Evolutionary conservation across 2,888 invertebrate species (phyloP), one percentile per base, ranked within the genome.

Genomic region (Biston betularia): DNA sequence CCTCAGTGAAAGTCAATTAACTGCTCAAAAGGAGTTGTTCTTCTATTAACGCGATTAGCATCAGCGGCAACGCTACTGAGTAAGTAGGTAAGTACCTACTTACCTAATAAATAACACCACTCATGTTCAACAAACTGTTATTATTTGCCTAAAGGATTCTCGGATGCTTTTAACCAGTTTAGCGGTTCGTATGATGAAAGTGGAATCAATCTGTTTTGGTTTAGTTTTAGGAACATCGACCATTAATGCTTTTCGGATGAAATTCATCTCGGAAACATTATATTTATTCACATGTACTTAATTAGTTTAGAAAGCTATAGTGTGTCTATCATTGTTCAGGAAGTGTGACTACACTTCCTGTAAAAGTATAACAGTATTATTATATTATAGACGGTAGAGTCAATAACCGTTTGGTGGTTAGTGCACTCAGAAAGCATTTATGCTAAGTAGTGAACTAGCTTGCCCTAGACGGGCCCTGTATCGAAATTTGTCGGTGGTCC

Each of bases 1-100:
- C 79, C 76, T 65, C 34, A 79, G 89, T 79, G 90, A 92, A 91
- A 91, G 91, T 87, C 81, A 82, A 84, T 87, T 80, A 83, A 76
- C 71, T 65, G 69, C 79, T 78, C 64, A 81, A 82, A 79, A 83
- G 76, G 81, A 81, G 76, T 75, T 73, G 69, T 63, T 72, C 72
- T 69, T 65, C 72, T 44, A 75, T 81, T 80, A 72, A 35, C 65
- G 57, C 57, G 66, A 67, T 70, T 68, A 70, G 52, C 64, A 70
- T 72, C 73, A 33, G 33, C 6, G 40, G 63, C 58, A 8, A 12
- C n/a, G 44, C n/a, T 44, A 6, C 44, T 38, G 6, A 38, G 38
- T 8, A 35, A n/a, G 44, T 12, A 44, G 1, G 12, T 12, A 12
- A 44, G n/a, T n/a, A n/a, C n/a, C n/a, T n/a, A 2, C 24, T 24